A percentile compares a stretch with the other conserved stretches of the same genome.
phyloP scores from a whole-genome alignment of 2,888 invertebrate species.

The Opisthograptis luteolata region DNA sequence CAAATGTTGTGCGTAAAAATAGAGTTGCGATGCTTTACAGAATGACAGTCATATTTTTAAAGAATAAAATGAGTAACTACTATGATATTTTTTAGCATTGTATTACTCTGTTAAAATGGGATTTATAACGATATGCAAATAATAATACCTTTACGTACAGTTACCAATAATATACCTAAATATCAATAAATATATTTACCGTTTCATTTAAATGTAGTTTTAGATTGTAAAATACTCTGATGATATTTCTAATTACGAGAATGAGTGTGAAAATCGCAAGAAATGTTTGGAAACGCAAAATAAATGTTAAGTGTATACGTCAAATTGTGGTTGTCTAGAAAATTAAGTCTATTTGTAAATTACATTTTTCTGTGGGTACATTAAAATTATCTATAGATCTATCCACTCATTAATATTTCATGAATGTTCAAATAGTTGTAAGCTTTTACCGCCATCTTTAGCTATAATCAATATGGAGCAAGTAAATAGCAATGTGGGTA shows the following conservation, averaged over 20 bases:
- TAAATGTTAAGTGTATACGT: no score
- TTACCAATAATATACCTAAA: slow-evolving; percentile 18
- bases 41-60: no score
- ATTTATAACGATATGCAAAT: no score
- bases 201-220: slow-evolving; percentile 3
- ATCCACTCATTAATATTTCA: neutral
- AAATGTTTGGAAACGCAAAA: slow-evolving; percentile 1
- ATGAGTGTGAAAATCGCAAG: neutral
- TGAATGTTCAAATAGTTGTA: slow-evolving; percentile 23
- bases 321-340: slow-evolving; percentile 7
- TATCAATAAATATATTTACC: slow-evolving; percentile 1
- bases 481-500: no score
- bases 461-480: slow-evolving; percentile 59
- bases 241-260: neutral
- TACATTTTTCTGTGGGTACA: slow-evolving; percentile 13
- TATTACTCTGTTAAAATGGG: no score
- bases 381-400: slow-evolving; percentile 2
- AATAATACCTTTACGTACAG: slow-evolving; percentile 3
- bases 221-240: slow-evolving; percentile 15
- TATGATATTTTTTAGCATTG: no score
- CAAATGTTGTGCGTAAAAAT: neutral
- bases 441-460: slow-evolving; percentile 68
- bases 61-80: no score
- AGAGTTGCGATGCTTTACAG: no score
- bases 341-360: neutral